Evolutionary conservation across 2,888 invertebrate genomes (phyloP).

Genomic region (Cantharis rufa): DNA sequence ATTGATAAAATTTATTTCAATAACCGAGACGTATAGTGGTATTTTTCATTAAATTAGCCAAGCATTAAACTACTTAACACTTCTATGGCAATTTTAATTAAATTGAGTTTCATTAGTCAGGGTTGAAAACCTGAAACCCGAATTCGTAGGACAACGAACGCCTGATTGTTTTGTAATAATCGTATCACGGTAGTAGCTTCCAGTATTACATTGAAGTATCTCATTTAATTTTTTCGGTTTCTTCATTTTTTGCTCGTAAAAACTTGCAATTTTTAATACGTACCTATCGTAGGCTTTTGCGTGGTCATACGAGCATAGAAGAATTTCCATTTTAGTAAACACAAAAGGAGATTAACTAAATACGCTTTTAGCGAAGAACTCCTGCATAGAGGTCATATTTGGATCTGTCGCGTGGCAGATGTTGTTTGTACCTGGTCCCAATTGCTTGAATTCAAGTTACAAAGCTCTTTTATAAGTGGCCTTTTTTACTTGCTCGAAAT

Average conservation of each 20-base stretch:
- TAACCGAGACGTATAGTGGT: background rate
- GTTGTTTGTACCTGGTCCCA: slow-evolving; percentile 17
- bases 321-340: background rate
- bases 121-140: background rate
- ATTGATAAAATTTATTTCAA: background rate
- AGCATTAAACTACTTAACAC: background rate
- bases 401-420: slow-evolving; percentile 32
- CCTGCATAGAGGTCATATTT: slow-evolving; percentile 12
- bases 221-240: background rate
- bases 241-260: background rate
- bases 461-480: slow-evolving; percentile 1
- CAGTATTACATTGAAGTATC: background rate
- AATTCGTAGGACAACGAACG: background rate
- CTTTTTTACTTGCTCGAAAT: slow-evolving; percentile 2
- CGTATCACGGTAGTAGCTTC: background rate
- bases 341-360: background rate
- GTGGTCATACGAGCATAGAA: background rate
- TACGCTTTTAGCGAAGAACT: background rate
- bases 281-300: background rate
- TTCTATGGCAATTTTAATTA: background rate
- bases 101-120: background rate
- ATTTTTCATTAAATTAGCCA: background rate
- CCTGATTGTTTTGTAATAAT: background rate
- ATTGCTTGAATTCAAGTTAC: slow-evolving; percentile 8
- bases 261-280: background rate